Percentiles rank a stretch among this genome's conserved stretches.
Evolutionary conservation across 2,888 invertebrate genomes (phyloP).

Genomic region (Tortrix viridana): DNA sequence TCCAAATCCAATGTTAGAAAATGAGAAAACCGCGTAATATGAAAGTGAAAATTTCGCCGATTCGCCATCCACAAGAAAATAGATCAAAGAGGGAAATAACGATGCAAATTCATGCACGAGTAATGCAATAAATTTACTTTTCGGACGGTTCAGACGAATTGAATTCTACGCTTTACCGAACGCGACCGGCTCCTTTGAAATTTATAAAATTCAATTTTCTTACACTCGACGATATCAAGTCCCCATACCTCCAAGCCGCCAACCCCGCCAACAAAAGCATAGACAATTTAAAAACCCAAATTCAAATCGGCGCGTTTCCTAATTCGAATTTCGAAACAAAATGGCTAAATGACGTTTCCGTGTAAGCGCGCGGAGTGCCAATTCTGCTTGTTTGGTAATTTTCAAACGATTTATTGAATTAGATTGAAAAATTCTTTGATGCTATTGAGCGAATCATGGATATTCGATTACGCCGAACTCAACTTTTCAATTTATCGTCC

Average conservation of each 20-base stretch:
- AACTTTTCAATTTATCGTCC: constrained; percentile 77
- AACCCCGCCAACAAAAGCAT: constrained; percentile 22
- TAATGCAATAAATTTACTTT: constrained; percentile 73
- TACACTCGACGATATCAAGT: constrained; percentile 16
- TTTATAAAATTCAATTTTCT: constrained; percentile 67
- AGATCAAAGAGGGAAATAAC: constrained; percentile 66
- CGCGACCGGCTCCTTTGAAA: constrained; percentile 60
- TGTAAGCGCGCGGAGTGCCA: constrained; percentile 60
- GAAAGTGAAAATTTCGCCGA: constrained; percentile 36
- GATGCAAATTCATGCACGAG: constrained; percentile 60
- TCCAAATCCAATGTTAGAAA: constrained; percentile 35
- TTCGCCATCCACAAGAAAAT: constrained; percentile 53
- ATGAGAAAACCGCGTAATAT: constrained; percentile 38
- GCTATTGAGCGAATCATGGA: constrained; percentile 62
- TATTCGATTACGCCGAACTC: constrained; percentile 74
- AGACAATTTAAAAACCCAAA: constrained; percentile 32
- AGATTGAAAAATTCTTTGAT: constrained; percentile 74
- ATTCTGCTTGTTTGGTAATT: constrained; percentile 72
- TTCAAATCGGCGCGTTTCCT: constrained; percentile 18
- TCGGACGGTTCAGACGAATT: constrained; percentile 69
- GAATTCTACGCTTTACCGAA: constrained; percentile 66
- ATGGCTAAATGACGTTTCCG: constrained; percentile 65
- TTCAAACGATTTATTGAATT: constrained; percentile 72
- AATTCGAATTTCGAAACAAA: constrained; percentile 47
- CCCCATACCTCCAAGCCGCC: not conserved